Evolutionary conservation across 2,888 invertebrate species (phyloP), one percentile per base, ranked within the genome.

Genomic region (Oscheius sp.): DNA sequence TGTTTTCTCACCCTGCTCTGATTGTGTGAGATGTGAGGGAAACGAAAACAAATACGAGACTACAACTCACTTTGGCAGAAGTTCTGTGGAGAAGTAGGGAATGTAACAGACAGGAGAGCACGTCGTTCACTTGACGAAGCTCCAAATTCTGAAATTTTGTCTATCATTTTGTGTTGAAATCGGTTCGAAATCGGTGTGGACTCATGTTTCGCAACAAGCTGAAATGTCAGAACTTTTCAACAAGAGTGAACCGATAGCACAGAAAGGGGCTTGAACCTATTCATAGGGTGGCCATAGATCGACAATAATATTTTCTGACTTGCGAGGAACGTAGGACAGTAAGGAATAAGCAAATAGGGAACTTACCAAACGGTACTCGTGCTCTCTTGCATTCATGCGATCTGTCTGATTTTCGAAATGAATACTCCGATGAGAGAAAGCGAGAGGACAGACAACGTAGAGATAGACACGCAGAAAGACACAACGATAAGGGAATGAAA

Each of bases 21-120:
- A 21, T 21, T 21, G 21, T 21, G 21, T 21, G 21, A 21, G 21
- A 21, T 21, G 21, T 21, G 55, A 9, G 32, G 55, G 21, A 55
- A 32, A 9, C 21, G 32, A 50, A 66, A 50, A 21, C 29, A 66
- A 21, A 21, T 33, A 47, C 21, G 21, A 50, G 35, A 70, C 21
- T 21, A 21, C 32, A 32, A 65, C 70, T 60, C 13, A 91, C 91
- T 86, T 91, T 91, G 75, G 90, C 91, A 37, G 90, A 80, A 35
- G 90, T 90, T 76, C 91, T 85, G 78, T 91, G 91, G 50, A 91
- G 86, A 47, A 91, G 83, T 42, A 91, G 82, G n/a, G 90, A 90
- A 85, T 91, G 91, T 78, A 91, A 90, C 58, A 91, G 83, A 81
- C 90, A 90, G 58, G 85, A 82, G 55, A 89, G 85, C 10, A 89